Conservation (phyloP, 2,888 invertebrate genomes). For the Piscicola geometra region DNA sequence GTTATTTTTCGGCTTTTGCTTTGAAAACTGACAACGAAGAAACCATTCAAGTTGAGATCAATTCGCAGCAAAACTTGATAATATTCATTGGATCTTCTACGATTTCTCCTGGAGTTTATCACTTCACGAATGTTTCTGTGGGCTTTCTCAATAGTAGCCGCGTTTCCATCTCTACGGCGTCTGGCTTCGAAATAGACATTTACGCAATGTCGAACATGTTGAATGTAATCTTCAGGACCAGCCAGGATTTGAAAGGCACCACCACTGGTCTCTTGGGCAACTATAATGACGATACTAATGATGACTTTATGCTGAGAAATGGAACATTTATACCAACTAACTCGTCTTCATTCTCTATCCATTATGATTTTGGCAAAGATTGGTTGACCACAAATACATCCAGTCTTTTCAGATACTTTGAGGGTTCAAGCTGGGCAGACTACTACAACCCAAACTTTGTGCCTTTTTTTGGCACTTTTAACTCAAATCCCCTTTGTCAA, state of each 20-base stretch:
- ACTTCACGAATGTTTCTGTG: slow-evolving; percentile 2
- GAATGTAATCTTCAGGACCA: neutral
- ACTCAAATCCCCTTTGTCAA: neutral
- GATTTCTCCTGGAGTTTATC: neutral
- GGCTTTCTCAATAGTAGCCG: neutral
- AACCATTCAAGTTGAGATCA: slow-evolving; percentile 29
- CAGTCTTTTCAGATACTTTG: slow-evolving; percentile 23
- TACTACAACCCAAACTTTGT: slow-evolving; percentile 25
- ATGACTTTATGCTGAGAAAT: slow-evolving; percentile 32
- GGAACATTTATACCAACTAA: slow-evolving; percentile 20
- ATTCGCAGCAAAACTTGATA: slow-evolving; percentile 8
- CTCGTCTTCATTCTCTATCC: slow-evolving; percentile 23
- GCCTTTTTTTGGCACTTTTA: slow-evolving; percentile 16
- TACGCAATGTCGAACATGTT: slow-evolving; percentile 6
- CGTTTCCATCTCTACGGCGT: neutral
- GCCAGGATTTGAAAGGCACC: slow-evolving; percentile 19
- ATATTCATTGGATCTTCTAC: neutral
- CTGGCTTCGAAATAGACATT: slow-evolving; percentile 10
- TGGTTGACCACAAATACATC: slow-evolving; percentile 18
- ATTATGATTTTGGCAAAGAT: slow-evolving; percentile 19
- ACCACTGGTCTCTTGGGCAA: slow-evolving; percentile 32
- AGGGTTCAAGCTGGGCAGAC: slow-evolving; percentile 27
- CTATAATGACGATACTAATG: slow-evolving; percentile 31
- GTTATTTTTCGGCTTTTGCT: slow-evolving; percentile 33
- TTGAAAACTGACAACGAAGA: neutral